A percentile compares a stretch with the other conserved stretches of the same genome.
These are phyloP conservation scores for Polypedilum pembai DNA, from an alignment of 1,140 invertebrate genomes.

Conservation along the genomic window DNA sequence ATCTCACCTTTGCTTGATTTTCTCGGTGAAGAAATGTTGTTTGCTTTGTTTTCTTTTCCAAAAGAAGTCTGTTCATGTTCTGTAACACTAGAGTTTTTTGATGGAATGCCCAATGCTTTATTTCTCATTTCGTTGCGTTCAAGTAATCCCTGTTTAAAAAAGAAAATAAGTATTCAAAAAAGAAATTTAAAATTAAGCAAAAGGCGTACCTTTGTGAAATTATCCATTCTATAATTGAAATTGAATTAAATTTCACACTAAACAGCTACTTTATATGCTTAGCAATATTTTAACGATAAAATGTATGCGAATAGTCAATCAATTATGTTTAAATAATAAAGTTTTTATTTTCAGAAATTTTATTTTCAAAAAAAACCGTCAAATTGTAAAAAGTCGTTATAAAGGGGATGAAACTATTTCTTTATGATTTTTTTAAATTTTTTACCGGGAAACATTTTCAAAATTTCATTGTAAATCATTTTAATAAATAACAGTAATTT, in stretches of 20 bases:
- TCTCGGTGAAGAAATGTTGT: neutral
- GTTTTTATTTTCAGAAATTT: neutral
- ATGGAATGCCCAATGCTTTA: neutral
- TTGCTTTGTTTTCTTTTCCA: neutral
- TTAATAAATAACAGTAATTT: no score
- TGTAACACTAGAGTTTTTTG: neutral
- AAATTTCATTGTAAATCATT: no score
- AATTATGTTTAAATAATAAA: neutral
- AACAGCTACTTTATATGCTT: neutral
- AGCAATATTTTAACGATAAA: neutral
- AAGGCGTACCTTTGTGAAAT: slow-evolving; percentile 6
- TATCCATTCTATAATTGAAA: neutral
- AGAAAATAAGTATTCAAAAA: neutral
- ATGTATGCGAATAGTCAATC: neutral
- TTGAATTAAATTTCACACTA: neutral
- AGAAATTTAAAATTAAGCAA: neutral
- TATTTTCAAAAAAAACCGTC: neutral
- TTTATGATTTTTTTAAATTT: no score
- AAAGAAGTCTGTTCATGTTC: neutral
- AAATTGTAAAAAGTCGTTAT: neutral
- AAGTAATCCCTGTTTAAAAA: neutral
- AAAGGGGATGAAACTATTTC: no score
- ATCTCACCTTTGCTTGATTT: neutral
- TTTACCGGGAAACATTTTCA: no score
- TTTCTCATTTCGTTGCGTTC: slow-evolving; percentile 20